Conservation (phyloP, 2,797 vertebrate species). For the Eulemur albifrons region DNA sequence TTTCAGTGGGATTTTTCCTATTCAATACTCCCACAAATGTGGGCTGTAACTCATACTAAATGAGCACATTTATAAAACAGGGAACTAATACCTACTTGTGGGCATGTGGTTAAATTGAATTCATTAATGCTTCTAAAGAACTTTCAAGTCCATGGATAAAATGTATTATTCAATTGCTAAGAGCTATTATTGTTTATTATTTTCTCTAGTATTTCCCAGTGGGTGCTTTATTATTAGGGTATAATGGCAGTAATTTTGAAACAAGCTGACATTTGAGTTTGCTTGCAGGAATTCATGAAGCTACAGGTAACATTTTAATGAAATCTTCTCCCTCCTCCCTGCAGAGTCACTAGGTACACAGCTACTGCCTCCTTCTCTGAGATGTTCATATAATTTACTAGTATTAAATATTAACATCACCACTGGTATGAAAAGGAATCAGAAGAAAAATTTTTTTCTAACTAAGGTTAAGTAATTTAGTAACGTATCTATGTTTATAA, state of each 20-base stretch:
- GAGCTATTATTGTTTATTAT: constrained; percentile 59
- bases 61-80: constrained; percentile 6
- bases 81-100: constrained; percentile 28
- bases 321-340: not conserved
- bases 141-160: constrained; percentile 37
- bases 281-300: constrained; percentile 4
- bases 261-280: constrained; percentile 23
- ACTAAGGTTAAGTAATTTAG: not conserved
- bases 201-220: constrained; percentile 36
- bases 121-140: constrained; percentile 59
- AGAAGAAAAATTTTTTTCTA: not conserved
- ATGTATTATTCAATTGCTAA: constrained; percentile 54
- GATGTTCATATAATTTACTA: not conserved
- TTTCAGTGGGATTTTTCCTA: constrained; percentile 37
- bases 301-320: constrained; percentile 29
- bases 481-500: not conserved
- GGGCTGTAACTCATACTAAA: constrained; percentile 30
- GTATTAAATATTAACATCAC: not conserved
- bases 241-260: constrained; percentile 33
- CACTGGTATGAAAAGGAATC: not conserved
- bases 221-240: constrained; percentile 25
- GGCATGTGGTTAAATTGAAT: constrained; percentile 51
- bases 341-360: not conserved
- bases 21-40: not conserved
- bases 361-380: not conserved